These are phyloP conservation scores for Incurvaria masculella DNA, from an alignment of 2,888 invertebrate species.

Conservation along the genomic window DNA sequence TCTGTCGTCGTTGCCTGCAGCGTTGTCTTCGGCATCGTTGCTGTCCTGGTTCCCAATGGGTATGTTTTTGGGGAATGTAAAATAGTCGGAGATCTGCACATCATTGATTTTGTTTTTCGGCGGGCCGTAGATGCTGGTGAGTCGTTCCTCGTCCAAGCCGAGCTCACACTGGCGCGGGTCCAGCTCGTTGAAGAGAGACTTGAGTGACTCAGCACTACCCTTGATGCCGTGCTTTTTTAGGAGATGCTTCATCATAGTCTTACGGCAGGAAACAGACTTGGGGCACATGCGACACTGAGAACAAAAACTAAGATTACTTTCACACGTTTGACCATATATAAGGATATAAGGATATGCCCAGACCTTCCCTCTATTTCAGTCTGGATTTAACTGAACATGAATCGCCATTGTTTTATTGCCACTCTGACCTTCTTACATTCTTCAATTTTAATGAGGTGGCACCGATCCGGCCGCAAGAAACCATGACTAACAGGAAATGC, in stretches of 20 bases:
- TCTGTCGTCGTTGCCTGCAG: too few species aligned
- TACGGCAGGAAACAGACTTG: slow-evolving; percentile 43
- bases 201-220: slow-evolving; percentile 24
- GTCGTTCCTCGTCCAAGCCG: slow-evolving; percentile 33
- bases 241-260: slow-evolving; percentile 46
- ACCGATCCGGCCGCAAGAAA: too few species aligned
- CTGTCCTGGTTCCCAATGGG: not conserved
- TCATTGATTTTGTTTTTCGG: slow-evolving; percentile 25
- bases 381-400: too few species aligned
- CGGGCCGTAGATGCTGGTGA: slow-evolving; percentile 40
- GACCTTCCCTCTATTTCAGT: too few species aligned
- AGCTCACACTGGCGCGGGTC: slow-evolving; percentile 43
- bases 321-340: too few species aligned
- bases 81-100: slow-evolving; percentile 27
- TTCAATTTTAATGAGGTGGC: too few species aligned
- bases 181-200: slow-evolving; percentile 30
- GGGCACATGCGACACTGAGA: slow-evolving; percentile 51
- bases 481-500: too few species aligned
- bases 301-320: too few species aligned
- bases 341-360: too few species aligned
- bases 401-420: too few species aligned
- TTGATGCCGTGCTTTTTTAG: slow-evolving; percentile 37
- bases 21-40: not conserved
- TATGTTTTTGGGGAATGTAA: slow-evolving; percentile 21
- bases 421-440: too few species aligned